Evolutionary conservation across 2,113 vertebrate genomes (phyloP), one percentile per base, ranked within the genome.

Genomic region (Castor canadensis): DNA sequence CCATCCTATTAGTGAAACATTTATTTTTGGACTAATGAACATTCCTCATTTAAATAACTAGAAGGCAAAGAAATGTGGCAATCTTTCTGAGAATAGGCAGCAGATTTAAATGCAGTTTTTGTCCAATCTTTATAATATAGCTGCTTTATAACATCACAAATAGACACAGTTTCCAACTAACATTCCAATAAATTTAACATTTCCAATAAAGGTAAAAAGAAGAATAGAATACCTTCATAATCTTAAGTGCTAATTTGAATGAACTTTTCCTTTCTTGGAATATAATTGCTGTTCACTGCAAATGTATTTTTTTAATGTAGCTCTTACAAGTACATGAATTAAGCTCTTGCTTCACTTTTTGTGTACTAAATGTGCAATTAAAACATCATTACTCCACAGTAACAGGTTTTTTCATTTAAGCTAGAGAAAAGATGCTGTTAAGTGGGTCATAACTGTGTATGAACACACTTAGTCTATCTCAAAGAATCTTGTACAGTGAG

Each of bases 331-430:
- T 95, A 96, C 49, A 87, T 12, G 5, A 96, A 97, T 98, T 97
- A 97, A 86, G 89, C 62, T 94, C 81, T 97, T 80, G 54, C 75
- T 97, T 97, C 87, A 96, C 90, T 97, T 96, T 98, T 93, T 95
- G 87, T 97, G 66, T 95, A 80, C 67, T 96, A 97, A 98, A 95
- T 93, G 58, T 96, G 93, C 96, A 97, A 97, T 98, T 98, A 98
- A 96, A 97, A 80, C 86, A 96, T 97, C 97, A 95, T 98, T 97
- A 96, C 71, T 94, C 87, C 60, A 38, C 81, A 97, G 66, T 87
- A 97, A 60, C 86, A 97, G 93, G 66, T 72, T 98, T 98, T 98
- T 97, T 91, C 95, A 98, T 97, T 98, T 98, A 98, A 98, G 96
- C 95, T 96, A 84, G 66, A 95, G 93, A 97, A 94, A 97, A 89